Evolutionary conservation across 1,140 invertebrate species (phyloP).

Genomic region (Branchinecta lindahli): DNA sequence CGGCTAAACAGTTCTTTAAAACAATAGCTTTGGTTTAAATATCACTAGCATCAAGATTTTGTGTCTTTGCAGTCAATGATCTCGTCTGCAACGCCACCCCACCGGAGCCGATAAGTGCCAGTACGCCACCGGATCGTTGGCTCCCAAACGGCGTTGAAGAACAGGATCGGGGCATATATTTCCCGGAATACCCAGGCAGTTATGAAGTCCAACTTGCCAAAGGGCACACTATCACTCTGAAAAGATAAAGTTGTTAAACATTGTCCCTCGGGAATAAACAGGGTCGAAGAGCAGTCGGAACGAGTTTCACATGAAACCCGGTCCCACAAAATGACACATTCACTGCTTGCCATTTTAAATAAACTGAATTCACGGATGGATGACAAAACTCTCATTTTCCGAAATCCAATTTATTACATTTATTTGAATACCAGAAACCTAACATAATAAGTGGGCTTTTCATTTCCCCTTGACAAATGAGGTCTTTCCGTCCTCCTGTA

Average conservation of each 20-base stretch:
- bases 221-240: slow-evolving; percentile 82
- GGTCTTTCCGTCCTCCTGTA: too few species aligned
- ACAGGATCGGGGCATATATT: slow-evolving; percentile 69
- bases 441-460: too few species aligned
- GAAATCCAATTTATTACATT: too few species aligned
- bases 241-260: slow-evolving; percentile 26
- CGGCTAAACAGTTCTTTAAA: too few species aligned
- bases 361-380: too few species aligned
- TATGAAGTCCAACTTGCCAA: slow-evolving; percentile 88
- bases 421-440: too few species aligned
- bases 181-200: slow-evolving; percentile 93
- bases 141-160: slow-evolving; percentile 60
- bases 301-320: too few species aligned
- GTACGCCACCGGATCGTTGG: slow-evolving; percentile 81
- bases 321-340: too few species aligned
- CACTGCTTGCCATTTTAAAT: too few species aligned
- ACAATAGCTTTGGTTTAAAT: too few species aligned
- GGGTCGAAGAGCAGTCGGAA: slow-evolving; percentile 13
- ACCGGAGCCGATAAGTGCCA: slow-evolving; percentile 69
- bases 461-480: too few species aligned
- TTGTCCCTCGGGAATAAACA: neutral
- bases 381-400: too few species aligned
- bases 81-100: slow-evolving; percentile 82
- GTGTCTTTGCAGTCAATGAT: slow-evolving; percentile 31
- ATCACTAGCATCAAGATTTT: neutral